Evolutionary conservation across 2,888 invertebrate genomes (phyloP).

Genomic region (Chesias legatella): DNA sequence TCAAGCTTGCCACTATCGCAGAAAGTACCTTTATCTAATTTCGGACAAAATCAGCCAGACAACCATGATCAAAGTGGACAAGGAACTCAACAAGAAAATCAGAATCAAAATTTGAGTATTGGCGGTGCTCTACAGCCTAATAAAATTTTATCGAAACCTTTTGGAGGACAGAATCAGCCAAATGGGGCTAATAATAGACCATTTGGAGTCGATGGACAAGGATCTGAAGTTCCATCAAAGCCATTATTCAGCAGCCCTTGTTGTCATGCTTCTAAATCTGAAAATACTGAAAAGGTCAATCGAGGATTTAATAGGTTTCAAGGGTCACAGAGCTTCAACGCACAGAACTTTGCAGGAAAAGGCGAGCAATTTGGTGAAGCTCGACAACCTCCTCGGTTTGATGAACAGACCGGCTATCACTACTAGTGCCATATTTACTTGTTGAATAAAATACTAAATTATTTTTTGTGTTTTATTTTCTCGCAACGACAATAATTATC

Average conservation of each 20-base stretch:
- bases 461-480: too few relatives aligned
- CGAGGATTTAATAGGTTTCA: slow-evolving; percentile 23
- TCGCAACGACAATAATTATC: too few relatives aligned
- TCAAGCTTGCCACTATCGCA: slow-evolving; percentile 7
- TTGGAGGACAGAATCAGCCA: neutral
- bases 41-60: slow-evolving; percentile 2
- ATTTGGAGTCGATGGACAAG: neutral
- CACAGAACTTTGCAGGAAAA: slow-evolving; percentile 38
- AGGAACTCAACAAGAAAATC: neutral
- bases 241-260: slow-evolving; percentile 20
- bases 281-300: slow-evolving; percentile 21
- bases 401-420: slow-evolving; percentile 62
- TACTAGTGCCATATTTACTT: slow-evolving; percentile 46
- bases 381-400: slow-evolving; percentile 58
- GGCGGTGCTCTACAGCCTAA: neutral
- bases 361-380: slow-evolving; percentile 59
- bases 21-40: slow-evolving; percentile 1
- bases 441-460: too few relatives aligned
- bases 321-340: slow-evolving; percentile 29
- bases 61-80: slow-evolving; percentile 4
- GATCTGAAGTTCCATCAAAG: slow-evolving; percentile 3
- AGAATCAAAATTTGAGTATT: slow-evolving; percentile 3
- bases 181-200: neutral
- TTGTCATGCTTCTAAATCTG: slow-evolving; percentile 15
- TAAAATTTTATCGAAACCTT: slow-evolving; percentile 3